A percentile compares a stretch with the other conserved stretches of the same genome.
Conservation (phyloP, 2,888 invertebrate species). For the Diplazon laetatorius region DNA sequence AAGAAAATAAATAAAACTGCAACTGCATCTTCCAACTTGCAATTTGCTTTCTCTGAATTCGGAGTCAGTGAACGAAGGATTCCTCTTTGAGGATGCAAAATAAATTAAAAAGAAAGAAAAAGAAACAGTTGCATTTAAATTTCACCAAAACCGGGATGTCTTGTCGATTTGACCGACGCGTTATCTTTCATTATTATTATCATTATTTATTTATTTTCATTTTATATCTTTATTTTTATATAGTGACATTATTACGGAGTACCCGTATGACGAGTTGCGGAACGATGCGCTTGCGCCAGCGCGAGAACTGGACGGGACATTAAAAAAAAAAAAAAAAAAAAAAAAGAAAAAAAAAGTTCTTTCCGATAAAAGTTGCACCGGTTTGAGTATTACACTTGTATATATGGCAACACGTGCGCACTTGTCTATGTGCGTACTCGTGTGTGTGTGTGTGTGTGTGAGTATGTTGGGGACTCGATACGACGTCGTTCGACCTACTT, state of each 20-base stretch:
- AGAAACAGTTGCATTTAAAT: not conserved
- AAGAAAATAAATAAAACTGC: not conserved
- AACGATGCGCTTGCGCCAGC: constrained; percentile 36
- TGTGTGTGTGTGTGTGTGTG: constrained; percentile 17
- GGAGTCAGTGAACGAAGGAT: too few species aligned
- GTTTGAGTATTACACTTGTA: constrained; percentile 27
- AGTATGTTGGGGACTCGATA: constrained; percentile 2
- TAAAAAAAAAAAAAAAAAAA: too few species aligned
- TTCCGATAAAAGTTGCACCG: constrained; percentile 46
- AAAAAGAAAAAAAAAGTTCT: constrained; percentile 41
- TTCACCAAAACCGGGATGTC: constrained; percentile 12
- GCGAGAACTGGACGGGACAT: constrained; percentile 7
- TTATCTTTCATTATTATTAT: not conserved
- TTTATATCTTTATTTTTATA: not conserved
- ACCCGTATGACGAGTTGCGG: constrained; percentile 37
- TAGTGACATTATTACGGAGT: constrained; percentile 19
- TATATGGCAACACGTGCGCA: not conserved
- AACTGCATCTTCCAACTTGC: too few species aligned
- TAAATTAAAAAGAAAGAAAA: not conserved
- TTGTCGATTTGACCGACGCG: not conserved
- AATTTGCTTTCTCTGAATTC: too few species aligned
- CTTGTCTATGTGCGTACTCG: not conserved
- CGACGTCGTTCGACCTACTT: constrained; percentile 76
- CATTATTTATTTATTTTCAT: constrained; percentile 1
- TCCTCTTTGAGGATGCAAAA: too few species aligned